Evolutionary conservation across 92 coral and sea anemone species (phyloP), one percentile per base, ranked within the genome.

Genomic region (Plumapathes pennacea): DNA sequence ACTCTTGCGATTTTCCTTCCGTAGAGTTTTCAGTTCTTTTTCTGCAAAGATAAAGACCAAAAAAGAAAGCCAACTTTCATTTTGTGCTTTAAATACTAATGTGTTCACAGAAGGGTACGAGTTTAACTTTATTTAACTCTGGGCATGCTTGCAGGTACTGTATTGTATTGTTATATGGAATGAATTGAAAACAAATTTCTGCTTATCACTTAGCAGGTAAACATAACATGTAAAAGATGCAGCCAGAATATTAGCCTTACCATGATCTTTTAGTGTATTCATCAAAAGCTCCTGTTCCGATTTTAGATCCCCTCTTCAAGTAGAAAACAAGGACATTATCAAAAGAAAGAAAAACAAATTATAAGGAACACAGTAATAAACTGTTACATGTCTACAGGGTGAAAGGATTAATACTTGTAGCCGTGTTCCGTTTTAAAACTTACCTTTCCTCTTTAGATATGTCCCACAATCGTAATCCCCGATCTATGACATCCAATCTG

Each of bases 371-470:
- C 40, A 34, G 40, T 34, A 8, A 34, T 34, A 7, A 34, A 8
- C 40, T n/a, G n/a, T n/a, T 8, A 34, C 40, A 34, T 8, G n/a
- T 34, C 9, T 34, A 34, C 8, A 34, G 9, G 8, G n/a, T 34
- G 40, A 8, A 34, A 7, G 10, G 5, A 28, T n/a, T n/a, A n/a
- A n/a, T n/a, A n/a, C n/a, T n/a, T n/a, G n/a, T n/a, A n/a, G n/a
- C n/a, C n/a, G n/a, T n/a, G n/a, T n/a, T n/a, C n/a, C n/a, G n/a
- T n/a, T n/a, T n/a, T n/a, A 11, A 5, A 1, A 30, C 30, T 22
- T 40, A 89, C 97, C 97, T 85, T 78, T 89, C 97, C 58, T 48
- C 63, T 28, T 69, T 59, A 10, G 83, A 46, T 19, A 89, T 57
- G 11, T 81, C 45, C 26, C 69, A 45, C 12, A 79, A 51, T 30